Evolutionary conservation across 2,113 vertebrate species (phyloP), one percentile per base, ranked within the genome.

Genomic region (Stegastes partitus): DNA sequence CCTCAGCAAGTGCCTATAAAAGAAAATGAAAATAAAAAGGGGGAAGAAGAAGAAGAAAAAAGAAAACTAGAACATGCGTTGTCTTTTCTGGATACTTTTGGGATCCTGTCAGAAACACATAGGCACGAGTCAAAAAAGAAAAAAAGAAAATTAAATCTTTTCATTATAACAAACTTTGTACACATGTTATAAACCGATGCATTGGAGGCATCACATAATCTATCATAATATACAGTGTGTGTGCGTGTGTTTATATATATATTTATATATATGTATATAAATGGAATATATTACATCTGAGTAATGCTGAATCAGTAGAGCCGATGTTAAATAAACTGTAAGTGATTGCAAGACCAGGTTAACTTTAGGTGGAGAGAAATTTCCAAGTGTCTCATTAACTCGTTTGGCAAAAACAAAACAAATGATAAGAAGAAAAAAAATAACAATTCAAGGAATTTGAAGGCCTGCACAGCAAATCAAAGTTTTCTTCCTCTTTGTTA

Each of bases 1-100:
- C 97, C 96, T 97, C 95, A 97, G 97, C 96, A 97, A 97, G 96
- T 98, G 98, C 96, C 98, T 99, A 99, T 97, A 97, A 87, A 87
- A 81, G 79, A 53, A 86, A 81, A 73, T n/a, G 11, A 7, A 39
- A 61, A 86, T 42, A 42, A 11, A 34, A 68, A 22, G 26, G 69
- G 22, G n/a, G n/a, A n/a, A n/a, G n/a, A n/a, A n/a, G 59, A 57
- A 26, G 23, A 9, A 5, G 19, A 54, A 19, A 25, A 64, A 82
- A 75, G 56, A 93, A 94, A 92, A 94, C 86, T 92, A 92, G 92
- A 89, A 96, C 97, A 96, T 96, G 97, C 97, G 95, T 94, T 94
- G 92, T 95, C 95, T 95, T 95, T 94, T 95, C 89, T 85, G 93
- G 92, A 93, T 87, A 87, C 85, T 85, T 93, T 95, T 87, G 70